A percentile compares a stretch with the other conserved stretches of the same genome.
Conservation (phyloP, 2,888 invertebrate genomes). For the Himalopsyche japonica region DNA sequence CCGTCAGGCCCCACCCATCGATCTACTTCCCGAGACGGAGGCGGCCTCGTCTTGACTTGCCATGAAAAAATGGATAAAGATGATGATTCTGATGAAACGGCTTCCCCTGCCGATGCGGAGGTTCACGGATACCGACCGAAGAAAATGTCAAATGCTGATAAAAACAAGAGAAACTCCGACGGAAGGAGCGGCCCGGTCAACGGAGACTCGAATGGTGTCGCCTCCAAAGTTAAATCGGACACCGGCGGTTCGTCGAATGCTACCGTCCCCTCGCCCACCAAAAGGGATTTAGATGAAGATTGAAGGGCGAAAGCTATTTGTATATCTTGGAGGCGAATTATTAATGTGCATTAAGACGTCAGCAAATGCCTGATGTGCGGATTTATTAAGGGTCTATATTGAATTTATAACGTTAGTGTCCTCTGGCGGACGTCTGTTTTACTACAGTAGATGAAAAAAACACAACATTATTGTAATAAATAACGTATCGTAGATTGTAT, state of each 20-base stretch:
- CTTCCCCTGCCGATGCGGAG: not conserved
- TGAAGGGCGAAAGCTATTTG: not conserved
- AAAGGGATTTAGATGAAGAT: not conserved
- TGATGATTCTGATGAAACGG: not conserved
- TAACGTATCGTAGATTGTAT: not conserved
- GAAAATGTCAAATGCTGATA: not conserved
- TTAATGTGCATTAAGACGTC: not conserved
- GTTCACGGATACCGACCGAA: not conserved
- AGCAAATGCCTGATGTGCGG: not conserved
- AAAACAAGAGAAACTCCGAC: not conserved
- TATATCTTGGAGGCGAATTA: not conserved
- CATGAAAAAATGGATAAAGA: conserved; percentile 25
- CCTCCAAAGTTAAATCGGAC: not conserved
- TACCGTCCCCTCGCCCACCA: not conserved
- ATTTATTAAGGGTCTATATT: not conserved
- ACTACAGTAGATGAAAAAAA: not conserved
- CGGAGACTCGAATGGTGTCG: not conserved
- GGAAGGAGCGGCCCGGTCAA: not conserved
- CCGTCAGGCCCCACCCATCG: not conserved
- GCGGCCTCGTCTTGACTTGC: conserved; percentile 16
- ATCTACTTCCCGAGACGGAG: not conserved
- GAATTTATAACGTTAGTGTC: not conserved
- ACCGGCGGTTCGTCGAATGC: not conserved
- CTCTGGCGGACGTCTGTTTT: not conserved
- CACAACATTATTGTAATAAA: not conserved